Percentiles rank a stretch among this genome's conserved stretches.
Conservation (phyloP, 1,140 invertebrate species). For the Drosophila gunungcola region DNA sequence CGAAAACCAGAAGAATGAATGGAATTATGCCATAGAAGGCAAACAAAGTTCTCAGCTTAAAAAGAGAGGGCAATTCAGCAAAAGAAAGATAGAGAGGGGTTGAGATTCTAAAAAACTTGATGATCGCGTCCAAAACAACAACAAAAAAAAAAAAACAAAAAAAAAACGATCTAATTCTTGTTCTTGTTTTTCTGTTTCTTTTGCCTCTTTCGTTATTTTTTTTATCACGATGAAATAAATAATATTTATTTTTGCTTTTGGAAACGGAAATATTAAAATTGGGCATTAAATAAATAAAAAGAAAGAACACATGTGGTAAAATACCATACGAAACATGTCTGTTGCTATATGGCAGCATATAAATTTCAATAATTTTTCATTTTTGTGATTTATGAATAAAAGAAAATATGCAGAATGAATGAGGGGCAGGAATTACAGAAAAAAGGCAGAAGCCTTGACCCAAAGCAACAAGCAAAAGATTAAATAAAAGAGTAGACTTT, state of each 20-base stretch:
- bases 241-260: slow-evolving; percentile 33
- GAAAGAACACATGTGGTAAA: slow-evolving; percentile 5
- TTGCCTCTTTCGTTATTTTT: background rate
- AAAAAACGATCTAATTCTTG: slow-evolving; percentile 39
- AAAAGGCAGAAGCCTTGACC: slow-evolving; percentile 47
- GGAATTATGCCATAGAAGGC: slow-evolving; percentile 59
- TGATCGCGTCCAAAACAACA: slow-evolving; percentile 44
- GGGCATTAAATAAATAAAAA: slow-evolving; percentile 40
- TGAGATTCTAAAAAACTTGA: slow-evolving; percentile 20
- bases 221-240: slow-evolving; percentile 32
- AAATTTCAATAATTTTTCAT: slow-evolving; percentile 56
- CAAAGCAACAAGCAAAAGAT: slow-evolving; percentile 34
- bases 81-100: slow-evolving; percentile 16
- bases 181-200: slow-evolving; percentile 15
- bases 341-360: slow-evolving; percentile 35
- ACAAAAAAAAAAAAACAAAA: slow-evolving; percentile 9
- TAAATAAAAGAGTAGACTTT: slow-evolving; percentile 12
- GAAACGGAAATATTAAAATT: slow-evolving; percentile 54
- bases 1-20: slow-evolving; percentile 45
- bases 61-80: slow-evolving; percentile 1
- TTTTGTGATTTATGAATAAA: slow-evolving; percentile 26
- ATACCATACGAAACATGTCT: slow-evolving; percentile 25
- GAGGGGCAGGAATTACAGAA: background rate
- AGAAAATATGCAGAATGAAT: background rate
- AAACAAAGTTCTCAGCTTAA: slow-evolving; percentile 41